Evolutionary conservation across 2,888 invertebrate species (phyloP).

Genomic region (Zaprionus lineosus): DNA sequence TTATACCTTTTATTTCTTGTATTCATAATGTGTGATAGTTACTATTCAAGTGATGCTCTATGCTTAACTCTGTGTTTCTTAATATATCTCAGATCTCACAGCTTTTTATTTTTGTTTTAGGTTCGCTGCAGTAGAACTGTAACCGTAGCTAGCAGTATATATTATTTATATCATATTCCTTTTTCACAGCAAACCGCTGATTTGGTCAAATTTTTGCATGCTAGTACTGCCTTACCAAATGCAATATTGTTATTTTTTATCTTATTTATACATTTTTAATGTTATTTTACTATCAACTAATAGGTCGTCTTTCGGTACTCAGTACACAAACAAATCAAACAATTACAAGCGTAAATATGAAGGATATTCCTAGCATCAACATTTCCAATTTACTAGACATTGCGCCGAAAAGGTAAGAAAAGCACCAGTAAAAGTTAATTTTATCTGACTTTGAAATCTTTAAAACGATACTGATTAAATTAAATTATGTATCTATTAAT

Average conservation of each 20-base stretch:
- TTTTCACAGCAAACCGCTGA: slow-evolving; percentile 8
- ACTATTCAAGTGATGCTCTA: too few species aligned
- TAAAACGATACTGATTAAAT: too few species aligned
- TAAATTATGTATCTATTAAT: too few species aligned
- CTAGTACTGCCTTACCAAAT: too few species aligned
- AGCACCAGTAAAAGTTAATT: background rate
- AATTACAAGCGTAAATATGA: slow-evolving; percentile 80
- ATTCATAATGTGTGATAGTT: too few species aligned
- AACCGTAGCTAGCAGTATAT: slow-evolving; percentile 6
- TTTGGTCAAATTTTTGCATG: slow-evolving; percentile 31
- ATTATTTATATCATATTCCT: slow-evolving; percentile 7
- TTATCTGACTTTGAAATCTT: background rate
- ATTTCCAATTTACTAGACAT: slow-evolving; percentile 81
- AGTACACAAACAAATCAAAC: slow-evolving; percentile 82
- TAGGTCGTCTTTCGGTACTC: slow-evolving; percentile 82
- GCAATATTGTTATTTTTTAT: slow-evolving; percentile 18
- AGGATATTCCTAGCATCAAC: slow-evolving; percentile 80
- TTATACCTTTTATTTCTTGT: too few species aligned
- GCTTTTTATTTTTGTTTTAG: slow-evolving; percentile 53
- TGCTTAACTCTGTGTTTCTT: too few species aligned
- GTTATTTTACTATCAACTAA: slow-evolving; percentile 2
- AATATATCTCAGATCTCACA: too few species aligned
- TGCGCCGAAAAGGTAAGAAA: slow-evolving; percentile 77
- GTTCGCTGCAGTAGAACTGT: slow-evolving; percentile 36
- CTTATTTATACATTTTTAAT: background rate